Evolutionary conservation across 2,113 vertebrate genomes (phyloP).

Genomic region (Anseranas semipalmata): DNA sequence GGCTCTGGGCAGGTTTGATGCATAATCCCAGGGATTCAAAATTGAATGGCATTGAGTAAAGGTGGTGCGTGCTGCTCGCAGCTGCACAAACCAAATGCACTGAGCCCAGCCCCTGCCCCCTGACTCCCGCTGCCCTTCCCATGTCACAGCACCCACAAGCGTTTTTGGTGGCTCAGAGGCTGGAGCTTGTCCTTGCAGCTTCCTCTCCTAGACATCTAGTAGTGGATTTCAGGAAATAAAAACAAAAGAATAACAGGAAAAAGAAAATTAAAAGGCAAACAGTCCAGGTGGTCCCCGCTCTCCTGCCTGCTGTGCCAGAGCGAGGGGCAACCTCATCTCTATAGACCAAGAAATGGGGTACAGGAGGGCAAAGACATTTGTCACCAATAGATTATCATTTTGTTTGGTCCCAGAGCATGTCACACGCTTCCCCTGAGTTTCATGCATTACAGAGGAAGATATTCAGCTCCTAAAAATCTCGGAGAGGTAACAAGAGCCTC

Average conservation of each 20-base stretch:
- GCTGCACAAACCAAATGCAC: background rate
- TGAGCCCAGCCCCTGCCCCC: background rate
- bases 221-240: background rate
- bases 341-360: background rate
- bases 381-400: background rate
- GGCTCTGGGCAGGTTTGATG: background rate
- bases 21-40: background rate
- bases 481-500: background rate
- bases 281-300: too few species aligned
- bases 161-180: background rate
- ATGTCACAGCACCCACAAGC: background rate
- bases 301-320: background rate
- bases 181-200: background rate
- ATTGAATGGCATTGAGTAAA: background rate
- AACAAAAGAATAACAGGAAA: background rate
- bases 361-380: background rate
- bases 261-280: background rate
- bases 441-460: background rate
- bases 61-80: background rate
- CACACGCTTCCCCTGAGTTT: background rate
- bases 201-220: background rate
- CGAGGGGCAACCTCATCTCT: background rate
- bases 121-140: background rate
- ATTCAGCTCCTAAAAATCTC: background rate
- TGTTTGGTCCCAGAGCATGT: background rate